These are phyloP conservation scores for Paradisaea rubra DNA, from an alignment of 2,113 vertebrate species.

Conservation along the genomic window DNA sequence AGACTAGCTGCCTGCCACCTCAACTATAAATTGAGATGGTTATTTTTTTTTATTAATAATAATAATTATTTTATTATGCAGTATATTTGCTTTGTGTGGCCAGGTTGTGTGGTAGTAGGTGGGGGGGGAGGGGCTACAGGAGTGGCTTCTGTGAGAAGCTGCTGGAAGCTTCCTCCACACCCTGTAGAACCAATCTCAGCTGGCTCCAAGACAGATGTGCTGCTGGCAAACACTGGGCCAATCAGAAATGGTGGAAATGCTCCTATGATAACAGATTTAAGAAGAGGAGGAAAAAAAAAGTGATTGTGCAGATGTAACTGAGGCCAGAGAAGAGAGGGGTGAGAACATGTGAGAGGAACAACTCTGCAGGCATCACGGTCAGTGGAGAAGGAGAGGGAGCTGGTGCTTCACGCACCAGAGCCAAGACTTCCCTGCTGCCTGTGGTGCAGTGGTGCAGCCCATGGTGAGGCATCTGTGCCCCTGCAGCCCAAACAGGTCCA, in stretches of 20 bases:
- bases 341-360: neutral
- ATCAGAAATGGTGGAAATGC: fast-evolving
- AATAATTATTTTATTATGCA: neutral
- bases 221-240: neutral
- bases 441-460: fast-evolving
- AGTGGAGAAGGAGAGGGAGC: neutral
- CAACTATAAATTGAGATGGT: neutral
- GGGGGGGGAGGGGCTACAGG: neutral
- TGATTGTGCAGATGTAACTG: neutral
- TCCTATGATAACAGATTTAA: neutral
- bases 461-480: neutral
- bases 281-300: fast-evolving
- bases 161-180: neutral
- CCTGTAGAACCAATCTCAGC: neutral
- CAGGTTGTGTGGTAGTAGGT: neutral
- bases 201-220: fast-evolving
- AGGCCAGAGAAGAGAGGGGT: neutral
- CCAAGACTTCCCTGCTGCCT: too few relatives aligned
- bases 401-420: fast-evolving
- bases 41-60: neutral
- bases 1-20: neutral
- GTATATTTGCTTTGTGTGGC: neutral
- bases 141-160: neutral
- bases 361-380: neutral
- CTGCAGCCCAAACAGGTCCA: neutral